Conservation (phyloP, 2,797 vertebrate genomes). For the Perodicticus potto region DNA sequence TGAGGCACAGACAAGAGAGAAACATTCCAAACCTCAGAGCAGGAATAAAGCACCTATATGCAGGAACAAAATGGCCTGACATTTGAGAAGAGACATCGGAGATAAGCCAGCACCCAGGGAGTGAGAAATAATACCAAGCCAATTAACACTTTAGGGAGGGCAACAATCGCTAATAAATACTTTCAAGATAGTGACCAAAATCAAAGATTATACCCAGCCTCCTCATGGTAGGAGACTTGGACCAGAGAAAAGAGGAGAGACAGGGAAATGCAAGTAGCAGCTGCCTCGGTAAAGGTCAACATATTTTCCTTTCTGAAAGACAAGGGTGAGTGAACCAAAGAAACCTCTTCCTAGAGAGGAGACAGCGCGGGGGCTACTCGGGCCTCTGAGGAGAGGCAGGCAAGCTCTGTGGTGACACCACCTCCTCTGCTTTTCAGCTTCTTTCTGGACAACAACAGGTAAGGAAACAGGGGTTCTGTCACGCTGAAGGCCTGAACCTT, state of each 20-base stretch:
- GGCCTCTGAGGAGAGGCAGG: not conserved
- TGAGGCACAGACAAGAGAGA: not conserved
- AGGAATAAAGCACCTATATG: not conserved
- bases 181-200: constrained; percentile 20
- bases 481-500: not conserved
- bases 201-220: constrained; percentile 4
- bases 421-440: not conserved
- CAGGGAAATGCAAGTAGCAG: not conserved
- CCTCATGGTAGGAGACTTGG: not conserved
- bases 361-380: not conserved
- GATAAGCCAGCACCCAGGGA: not conserved
- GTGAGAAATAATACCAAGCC: not conserved
- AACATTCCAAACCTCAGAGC: not conserved
- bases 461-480: constrained; percentile 24
- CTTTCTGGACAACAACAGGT: not conserved
- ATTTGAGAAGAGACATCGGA: not conserved
- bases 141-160: constrained; percentile 22
- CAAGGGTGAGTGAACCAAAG: not conserved
- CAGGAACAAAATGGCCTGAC: not conserved
- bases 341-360: not conserved
- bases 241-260: not conserved
- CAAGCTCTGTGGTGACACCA: not conserved
- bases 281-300: not conserved
- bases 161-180: not conserved
- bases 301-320: constrained; percentile 1